phyloP scores from a whole-genome alignment of 2,113 vertebrate genomes.

The Dicentrarchus labrax region DNA sequence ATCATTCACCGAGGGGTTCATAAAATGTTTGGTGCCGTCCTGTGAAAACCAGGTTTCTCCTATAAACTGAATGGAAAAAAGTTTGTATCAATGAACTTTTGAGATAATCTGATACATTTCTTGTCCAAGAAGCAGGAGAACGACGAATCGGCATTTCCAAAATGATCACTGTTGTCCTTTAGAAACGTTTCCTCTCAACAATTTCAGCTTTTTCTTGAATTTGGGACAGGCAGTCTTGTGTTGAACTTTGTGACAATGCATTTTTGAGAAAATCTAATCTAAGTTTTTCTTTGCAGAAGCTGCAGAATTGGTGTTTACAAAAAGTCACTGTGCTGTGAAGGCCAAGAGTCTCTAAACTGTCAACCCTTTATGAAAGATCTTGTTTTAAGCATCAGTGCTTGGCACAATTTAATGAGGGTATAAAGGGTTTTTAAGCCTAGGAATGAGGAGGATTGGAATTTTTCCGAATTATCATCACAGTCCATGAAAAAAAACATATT shows the following conservation, averaged over 20 bases:
- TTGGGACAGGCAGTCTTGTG: not conserved
- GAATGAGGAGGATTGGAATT: not conserved
- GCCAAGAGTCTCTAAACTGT: not conserved
- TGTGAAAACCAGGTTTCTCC: conserved; percentile 1
- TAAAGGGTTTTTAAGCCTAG: not conserved
- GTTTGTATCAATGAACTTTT: not conserved
- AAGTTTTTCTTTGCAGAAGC: not conserved
- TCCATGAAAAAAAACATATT: not conserved
- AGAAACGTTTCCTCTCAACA: not conserved
- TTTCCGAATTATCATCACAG: not conserved
- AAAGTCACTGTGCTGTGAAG: not conserved
- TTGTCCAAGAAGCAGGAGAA: not conserved
- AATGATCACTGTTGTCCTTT: not conserved
- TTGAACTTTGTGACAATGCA: not conserved
- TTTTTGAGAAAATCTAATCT: not conserved
- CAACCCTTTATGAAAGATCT: not conserved
- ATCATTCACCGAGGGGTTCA: conserved; percentile 47
- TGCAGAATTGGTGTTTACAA: not conserved
- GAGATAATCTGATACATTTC: not conserved
- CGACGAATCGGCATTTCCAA: not conserved
- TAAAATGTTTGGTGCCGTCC: conserved; percentile 14
- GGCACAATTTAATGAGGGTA: not conserved
- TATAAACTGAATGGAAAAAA: not conserved
- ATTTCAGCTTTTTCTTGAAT: not conserved
- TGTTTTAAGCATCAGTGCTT: not conserved